phyloP scores from a whole-genome alignment of 2,888 invertebrate genomes.

The Dichetophora obliterata region DNA sequence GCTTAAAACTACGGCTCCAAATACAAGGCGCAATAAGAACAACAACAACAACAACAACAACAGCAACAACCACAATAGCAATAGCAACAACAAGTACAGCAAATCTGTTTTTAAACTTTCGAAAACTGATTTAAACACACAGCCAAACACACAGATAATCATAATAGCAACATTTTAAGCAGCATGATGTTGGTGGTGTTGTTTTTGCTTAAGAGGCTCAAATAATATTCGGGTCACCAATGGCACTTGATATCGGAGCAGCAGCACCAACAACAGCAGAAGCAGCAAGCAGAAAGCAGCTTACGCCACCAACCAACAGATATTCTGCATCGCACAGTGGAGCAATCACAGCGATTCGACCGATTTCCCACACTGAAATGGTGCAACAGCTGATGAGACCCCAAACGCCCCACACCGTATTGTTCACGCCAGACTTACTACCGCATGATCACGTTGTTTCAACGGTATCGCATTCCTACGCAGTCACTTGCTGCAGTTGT shows the following conservation, averaged over 20 bases:
- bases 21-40: not conserved
- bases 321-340: not conserved
- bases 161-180: not conserved
- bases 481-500: not conserved
- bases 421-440: not conserved
- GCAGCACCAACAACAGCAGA: not conserved
- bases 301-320: too few relatives aligned
- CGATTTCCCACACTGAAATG: not conserved
- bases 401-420: not conserved
- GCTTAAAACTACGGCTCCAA: not conserved
- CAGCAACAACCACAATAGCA: too few relatives aligned
- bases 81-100: constrained; percentile 1
- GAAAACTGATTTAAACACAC: constrained; percentile 8
- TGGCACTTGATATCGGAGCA: constrained; percentile 21
- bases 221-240: constrained; percentile 5
- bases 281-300: too few relatives aligned
- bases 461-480: not conserved
- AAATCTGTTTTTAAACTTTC: constrained; percentile 6
- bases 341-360: not conserved
- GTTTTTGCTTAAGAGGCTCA: constrained; percentile 12
- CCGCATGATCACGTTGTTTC: not conserved
- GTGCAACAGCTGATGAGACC: not conserved
- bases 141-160: not conserved
- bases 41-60: too few relatives aligned
- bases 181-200: constrained; percentile 35